Evolutionary conservation across 2,888 invertebrate species (phyloP), one percentile per base, ranked within the genome.

Genomic region (Trichogramma evanescens): DNA sequence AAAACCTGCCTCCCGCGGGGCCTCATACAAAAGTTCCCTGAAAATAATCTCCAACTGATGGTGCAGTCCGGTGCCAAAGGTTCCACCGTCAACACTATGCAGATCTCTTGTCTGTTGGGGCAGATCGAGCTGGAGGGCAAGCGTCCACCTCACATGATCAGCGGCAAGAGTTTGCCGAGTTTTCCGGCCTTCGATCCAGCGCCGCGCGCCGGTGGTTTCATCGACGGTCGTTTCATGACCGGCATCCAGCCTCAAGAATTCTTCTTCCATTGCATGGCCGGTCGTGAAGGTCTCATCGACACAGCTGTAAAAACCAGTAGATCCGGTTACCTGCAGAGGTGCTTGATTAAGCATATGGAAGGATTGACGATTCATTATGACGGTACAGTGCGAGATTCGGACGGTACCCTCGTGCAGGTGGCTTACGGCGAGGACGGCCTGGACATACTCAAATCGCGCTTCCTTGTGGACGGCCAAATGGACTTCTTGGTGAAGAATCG

Each of bases 251-350:
- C 97, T 0, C 96, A 95, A 79, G 98, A 99, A 74, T 96, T 96
- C 77, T 99, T 96, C 81, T 98, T 97, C 80, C 98, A 99, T 83
- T 98, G 98, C 74, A 99, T 99, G 98, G 99, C 99, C 58, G 99
- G 99, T 58, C 86, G 99, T 78, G 99, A 99, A 85, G 94, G 99
- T 82, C 84, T 99, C 58, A 94, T 99, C 71, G 99, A 99, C 86
- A 99, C 99, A 4, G 99, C 99, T 66, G 98, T 99, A 0, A 99
- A 99, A 82, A 99, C 99, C 1, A 96, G 95, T 80, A 86, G 97
- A 64, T 96, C 96, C 69, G 99, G 99, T 68, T 99, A 99, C 78
- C 82, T 99, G 59, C 77, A 77, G 56, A 69, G 77, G 59, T 99
- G 99, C 79, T 82, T 99, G 6, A 92, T 99, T 61, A 99, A 99